Conservation (phyloP, 2,113 vertebrate species). For the Serinus canaria region DNA sequence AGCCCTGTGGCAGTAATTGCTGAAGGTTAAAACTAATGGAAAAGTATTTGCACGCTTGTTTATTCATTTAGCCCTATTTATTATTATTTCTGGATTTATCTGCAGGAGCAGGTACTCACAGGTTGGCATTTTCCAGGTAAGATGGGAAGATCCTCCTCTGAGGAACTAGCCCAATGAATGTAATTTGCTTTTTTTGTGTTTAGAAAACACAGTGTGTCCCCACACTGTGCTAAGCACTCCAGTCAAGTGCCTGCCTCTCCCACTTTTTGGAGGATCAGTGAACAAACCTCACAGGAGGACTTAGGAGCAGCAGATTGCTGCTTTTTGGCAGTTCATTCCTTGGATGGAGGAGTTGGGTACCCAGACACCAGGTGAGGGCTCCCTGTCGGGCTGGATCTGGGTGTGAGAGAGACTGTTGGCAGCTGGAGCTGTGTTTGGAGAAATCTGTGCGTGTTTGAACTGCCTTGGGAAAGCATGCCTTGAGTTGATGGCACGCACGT, state of each 20-base stretch:
- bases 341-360: neutral
- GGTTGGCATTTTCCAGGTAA: neutral
- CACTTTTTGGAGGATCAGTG: neutral
- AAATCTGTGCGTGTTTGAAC: neutral
- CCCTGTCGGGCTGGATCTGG: neutral
- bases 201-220: neutral
- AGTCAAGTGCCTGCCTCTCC: neutral
- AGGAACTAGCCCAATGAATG: neutral
- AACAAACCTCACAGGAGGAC: neutral
- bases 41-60: neutral
- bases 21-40: neutral
- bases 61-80: neutral
- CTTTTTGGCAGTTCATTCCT: neutral
- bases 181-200: neutral
- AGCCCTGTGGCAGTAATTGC: neutral
- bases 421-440: neutral
- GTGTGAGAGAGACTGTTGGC: neutral
- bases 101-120: neutral
- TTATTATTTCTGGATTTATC: neutral
- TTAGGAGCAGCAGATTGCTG: neutral
- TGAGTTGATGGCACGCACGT: accelerated
- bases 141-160: neutral
- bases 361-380: neutral
- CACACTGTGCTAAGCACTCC: neutral
- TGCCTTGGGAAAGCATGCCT: neutral